Evolutionary conservation across 2,888 invertebrate species (phyloP).

Genomic region (Pristionchus mayeri): DNA sequence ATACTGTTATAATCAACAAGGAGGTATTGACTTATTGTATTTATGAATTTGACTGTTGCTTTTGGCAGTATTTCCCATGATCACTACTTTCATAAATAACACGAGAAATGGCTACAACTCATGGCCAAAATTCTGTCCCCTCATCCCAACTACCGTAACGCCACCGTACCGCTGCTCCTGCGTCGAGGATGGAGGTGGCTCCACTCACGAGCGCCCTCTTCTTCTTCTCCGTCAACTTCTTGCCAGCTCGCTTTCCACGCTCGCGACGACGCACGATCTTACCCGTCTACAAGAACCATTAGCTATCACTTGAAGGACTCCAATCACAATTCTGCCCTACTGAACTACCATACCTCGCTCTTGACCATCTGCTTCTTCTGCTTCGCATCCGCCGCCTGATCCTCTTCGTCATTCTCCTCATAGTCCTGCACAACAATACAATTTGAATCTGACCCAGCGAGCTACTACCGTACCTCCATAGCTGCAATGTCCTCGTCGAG

Average conservation of each 20-base stretch:
- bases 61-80: too few species aligned
- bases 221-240: conserved; percentile 64
- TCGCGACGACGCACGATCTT: conserved; percentile 50
- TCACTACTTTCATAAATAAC: background rate
- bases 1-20: background rate
- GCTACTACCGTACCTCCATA: conserved; percentile 49
- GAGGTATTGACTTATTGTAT: too few species aligned
- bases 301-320: background rate
- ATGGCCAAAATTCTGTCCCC: too few species aligned
- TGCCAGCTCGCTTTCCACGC: conserved; percentile 67
- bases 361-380: conserved; percentile 34
- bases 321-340: background rate
- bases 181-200: conserved; percentile 57
- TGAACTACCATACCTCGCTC: conserved; percentile 24
- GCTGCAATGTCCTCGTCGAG: conserved; percentile 65
- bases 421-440: background rate
- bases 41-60: background rate
- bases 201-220: conserved; percentile 45
- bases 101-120: background rate
- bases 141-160: background rate
- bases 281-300: background rate
- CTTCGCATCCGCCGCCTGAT: conserved; percentile 43
- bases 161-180: conserved; percentile 48
- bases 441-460: background rate
- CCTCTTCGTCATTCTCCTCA: conserved; percentile 48